Conservation (phyloP, 2,888 invertebrate species). For the Dioctria rufipes region DNA sequence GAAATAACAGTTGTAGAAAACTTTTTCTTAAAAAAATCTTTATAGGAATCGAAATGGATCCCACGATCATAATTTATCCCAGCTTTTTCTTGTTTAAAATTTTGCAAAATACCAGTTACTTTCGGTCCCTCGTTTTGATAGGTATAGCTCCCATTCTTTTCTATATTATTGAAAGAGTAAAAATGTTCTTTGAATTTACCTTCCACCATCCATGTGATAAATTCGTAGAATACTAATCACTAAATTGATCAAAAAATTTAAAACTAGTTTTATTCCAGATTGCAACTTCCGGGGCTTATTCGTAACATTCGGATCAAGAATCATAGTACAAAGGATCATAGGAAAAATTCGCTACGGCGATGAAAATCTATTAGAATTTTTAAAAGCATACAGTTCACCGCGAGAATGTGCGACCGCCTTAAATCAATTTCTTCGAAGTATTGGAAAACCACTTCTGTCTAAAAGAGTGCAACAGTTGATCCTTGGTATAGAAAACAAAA, state of each 20-base stretch:
- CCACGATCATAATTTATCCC: no score
- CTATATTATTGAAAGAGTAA: no score
- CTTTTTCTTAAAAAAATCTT: no score
- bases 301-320: slow-evolving; percentile 56
- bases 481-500: slow-evolving; percentile 44
- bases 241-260: neutral
- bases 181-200: no score
- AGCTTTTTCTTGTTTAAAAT: no score
- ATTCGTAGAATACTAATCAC: no score
- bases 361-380: slow-evolving; percentile 52
- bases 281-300: slow-evolving; percentile 55
- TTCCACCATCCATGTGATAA: no score
- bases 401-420: slow-evolving; percentile 59
- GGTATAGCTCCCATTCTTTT: no score
- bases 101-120: no score
- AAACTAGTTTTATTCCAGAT: slow-evolving; percentile 43
- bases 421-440: slow-evolving; percentile 52
- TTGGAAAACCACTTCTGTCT: slow-evolving; percentile 56
- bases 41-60: no score
- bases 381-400: slow-evolving; percentile 53
- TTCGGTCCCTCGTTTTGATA: no score
- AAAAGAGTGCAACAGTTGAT: slow-evolving; percentile 56
- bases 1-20: no score
- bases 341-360: slow-evolving; percentile 57
- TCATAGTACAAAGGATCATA: slow-evolving; percentile 54